Conservation (phyloP, 2,888 invertebrate genomes). For the Drosophila meridiana region DNA sequence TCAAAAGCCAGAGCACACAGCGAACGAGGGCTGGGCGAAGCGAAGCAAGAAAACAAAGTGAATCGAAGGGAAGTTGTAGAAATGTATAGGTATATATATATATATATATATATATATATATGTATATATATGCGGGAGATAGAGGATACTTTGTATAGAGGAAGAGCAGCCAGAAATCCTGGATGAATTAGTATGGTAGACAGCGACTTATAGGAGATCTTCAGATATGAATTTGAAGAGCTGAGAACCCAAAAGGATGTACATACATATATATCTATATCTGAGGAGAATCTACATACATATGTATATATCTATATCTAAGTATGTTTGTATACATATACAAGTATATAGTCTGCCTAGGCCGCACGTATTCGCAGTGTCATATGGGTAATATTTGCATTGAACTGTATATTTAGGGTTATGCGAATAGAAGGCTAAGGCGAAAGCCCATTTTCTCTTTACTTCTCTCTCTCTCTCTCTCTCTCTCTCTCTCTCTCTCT, state of each 20-base stretch:
- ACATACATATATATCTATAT: no score
- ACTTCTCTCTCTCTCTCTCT: not conserved
- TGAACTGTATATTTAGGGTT: not conserved
- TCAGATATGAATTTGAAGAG: not conserved
- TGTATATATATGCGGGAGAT: not conserved
- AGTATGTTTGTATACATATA: not conserved
- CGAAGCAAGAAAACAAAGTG: not conserved
- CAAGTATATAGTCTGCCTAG: not conserved
- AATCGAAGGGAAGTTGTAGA: not conserved
- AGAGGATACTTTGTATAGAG: no score
- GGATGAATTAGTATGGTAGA: not conserved
- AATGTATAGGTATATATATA: no score
- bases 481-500: not conserved
- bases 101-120: not conserved
- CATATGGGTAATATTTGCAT: not conserved
- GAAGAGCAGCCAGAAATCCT: not conserved
- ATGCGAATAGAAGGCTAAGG: not conserved
- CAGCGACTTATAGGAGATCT: not conserved
- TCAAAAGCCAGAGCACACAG: slow-evolving; percentile 35
- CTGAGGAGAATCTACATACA: no score
- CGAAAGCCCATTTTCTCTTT: not conserved
- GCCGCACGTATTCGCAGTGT: not conserved
- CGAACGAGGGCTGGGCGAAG: slow-evolving; percentile 59
- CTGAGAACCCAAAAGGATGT: not conserved
- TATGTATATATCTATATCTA: no score